Percentiles rank a stretch among this genome's conserved stretches.
These are phyloP conservation scores for Monopterus albus DNA, from an alignment of 2,113 vertebrate species.

Conservation along the genomic window DNA sequence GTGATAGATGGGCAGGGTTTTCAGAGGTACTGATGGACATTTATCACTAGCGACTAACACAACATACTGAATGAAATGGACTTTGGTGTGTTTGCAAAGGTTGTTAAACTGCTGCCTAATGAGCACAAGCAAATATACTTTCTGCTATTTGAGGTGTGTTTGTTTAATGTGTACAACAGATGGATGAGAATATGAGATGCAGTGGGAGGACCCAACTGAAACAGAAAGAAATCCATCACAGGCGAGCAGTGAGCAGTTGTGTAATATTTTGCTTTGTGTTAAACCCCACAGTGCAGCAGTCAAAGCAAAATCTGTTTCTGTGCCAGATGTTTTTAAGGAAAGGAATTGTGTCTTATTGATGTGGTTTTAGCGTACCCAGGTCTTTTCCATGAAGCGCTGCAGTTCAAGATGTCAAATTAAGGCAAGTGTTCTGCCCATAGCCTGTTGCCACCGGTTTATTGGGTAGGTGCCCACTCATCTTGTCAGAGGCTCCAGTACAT, in stretches of 20 bases:
- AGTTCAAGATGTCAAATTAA: constrained; percentile 10
- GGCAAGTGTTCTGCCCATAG: neutral
- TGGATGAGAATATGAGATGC: neutral
- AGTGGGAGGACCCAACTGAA: constrained; percentile 1
- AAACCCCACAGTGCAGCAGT: too few species aligned
- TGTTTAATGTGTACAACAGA: constrained; percentile 47
- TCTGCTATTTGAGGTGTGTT: constrained; percentile 20
- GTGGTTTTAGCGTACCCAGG: neutral
- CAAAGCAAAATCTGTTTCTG: too few species aligned
- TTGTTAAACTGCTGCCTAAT: constrained; percentile 30
- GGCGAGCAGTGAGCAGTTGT: too few species aligned
- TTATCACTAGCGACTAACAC: neutral
- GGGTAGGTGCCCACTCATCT: neutral
- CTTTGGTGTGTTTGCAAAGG: constrained; percentile 27
- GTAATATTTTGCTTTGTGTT: too few species aligned
- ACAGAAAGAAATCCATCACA: too few species aligned
- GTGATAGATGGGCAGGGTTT: neutral
- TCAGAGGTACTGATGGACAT: neutral
- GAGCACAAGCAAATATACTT: constrained; percentile 30
- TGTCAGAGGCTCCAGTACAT: constrained; percentile 16
- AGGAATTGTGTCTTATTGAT: constrained; percentile 10
- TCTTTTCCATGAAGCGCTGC: constrained; percentile 15
- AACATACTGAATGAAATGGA: neutral
- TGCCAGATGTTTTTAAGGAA: neutral
- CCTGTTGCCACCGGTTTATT: constrained; percentile 14